phyloP scores from a whole-genome alignment of 2,888 invertebrate genomes.

The Rambutsinella grinnellia region DNA sequence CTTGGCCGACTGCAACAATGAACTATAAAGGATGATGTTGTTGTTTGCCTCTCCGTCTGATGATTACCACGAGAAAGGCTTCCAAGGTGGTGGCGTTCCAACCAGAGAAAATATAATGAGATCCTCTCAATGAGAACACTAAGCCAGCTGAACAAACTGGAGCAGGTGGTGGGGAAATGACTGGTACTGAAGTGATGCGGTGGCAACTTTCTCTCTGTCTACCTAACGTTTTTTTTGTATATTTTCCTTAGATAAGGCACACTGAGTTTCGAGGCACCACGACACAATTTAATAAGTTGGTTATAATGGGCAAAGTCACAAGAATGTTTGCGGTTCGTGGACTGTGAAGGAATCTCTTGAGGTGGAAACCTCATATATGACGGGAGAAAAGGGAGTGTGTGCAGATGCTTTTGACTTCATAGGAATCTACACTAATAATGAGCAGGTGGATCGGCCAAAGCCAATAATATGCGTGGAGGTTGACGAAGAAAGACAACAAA shows the following conservation, averaged over 20 bases:
- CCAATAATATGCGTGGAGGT: neutral
- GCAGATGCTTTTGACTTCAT: neutral
- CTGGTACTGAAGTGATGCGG: neutral
- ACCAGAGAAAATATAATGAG: neutral
- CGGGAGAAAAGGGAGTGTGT: neutral
- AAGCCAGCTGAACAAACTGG: conserved; percentile 37
- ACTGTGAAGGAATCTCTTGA: conserved; percentile 46
- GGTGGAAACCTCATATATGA: conserved; percentile 30
- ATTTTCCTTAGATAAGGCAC: conserved; percentile 18
- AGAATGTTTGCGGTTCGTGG: conserved; percentile 46
- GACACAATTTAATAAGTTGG: conserved; percentile 45
- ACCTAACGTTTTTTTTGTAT: neutral
- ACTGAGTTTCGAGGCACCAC: conserved; percentile 18
- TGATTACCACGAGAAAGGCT: neutral
- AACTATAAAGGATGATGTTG: conserved; percentile 23
- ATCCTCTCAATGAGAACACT: neutral
- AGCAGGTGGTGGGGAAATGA: conserved; percentile 38
- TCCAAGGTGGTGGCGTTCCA: neutral
- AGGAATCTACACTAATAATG: neutral
- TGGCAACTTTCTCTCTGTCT: neutral
- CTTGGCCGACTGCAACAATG: conserved; percentile 2
- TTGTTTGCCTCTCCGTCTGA: neutral
- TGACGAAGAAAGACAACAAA: neutral
- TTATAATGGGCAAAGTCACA: conserved; percentile 43
- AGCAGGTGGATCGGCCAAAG: neutral